phyloP scores from a whole-genome alignment of 2,113 vertebrate genomes.

The Brienomyrus brachyistius region DNA sequence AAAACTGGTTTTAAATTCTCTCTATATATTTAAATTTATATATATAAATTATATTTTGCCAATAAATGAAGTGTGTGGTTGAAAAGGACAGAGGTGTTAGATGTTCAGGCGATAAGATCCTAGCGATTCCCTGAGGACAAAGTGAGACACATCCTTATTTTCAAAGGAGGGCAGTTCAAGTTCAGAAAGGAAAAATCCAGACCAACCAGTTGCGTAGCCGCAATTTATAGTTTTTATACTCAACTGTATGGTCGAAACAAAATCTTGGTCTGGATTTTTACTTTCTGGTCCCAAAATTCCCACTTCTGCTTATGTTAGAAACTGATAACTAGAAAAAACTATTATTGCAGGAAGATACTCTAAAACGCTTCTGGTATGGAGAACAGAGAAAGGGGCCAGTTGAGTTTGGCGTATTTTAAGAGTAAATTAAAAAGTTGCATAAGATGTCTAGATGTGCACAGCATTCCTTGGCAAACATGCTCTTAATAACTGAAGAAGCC shows the following conservation, averaged over 20 bases:
- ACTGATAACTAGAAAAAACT: neutral
- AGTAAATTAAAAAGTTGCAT: neutral
- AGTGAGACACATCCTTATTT: neutral
- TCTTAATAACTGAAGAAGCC: neutral
- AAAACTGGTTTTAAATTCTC: no score
- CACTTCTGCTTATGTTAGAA: neutral
- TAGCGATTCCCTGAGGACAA: neutral
- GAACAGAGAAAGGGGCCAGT: neutral
- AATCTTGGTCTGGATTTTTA: neutral
- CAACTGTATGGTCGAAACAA: neutral
- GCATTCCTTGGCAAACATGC: neutral
- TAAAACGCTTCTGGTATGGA: neutral
- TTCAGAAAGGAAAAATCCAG: neutral
- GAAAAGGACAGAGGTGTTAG: no score
- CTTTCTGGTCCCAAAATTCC: neutral
- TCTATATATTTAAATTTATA: no score
- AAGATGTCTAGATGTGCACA: neutral
- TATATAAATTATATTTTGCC: no score
- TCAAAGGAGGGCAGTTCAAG: neutral
- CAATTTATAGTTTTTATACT: neutral
- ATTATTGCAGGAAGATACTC: neutral
- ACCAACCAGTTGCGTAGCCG: no score
- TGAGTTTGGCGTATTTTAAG: neutral
- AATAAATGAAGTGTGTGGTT: no score
- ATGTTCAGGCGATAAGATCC: neutral